Evolutionary conservation across 2,113 vertebrate genomes (phyloP).

Genomic region (Pelmatolapia mariae): DNA sequence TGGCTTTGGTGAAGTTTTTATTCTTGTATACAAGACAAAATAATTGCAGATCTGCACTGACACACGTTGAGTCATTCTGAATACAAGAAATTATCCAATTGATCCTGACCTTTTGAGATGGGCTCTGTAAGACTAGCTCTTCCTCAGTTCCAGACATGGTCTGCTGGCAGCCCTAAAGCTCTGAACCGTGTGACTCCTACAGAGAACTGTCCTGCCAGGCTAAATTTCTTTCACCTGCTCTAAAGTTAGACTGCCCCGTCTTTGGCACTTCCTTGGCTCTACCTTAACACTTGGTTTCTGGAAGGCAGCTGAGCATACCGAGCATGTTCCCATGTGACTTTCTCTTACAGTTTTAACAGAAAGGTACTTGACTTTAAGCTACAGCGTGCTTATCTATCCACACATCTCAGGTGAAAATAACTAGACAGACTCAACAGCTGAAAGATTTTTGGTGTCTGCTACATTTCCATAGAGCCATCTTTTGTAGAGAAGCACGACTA

Average conservation of each 20-base stretch:
- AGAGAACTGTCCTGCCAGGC: not conserved
- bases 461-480: not conserved
- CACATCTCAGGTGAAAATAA: not conserved
- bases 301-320: not conserved
- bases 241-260: not conserved
- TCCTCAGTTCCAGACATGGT: not conserved
- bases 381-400: not conserved
- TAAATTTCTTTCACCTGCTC: slow-evolving; percentile 42
- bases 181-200: not conserved
- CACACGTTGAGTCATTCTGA: not conserved
- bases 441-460: not conserved
- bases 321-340: not conserved
- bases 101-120: slow-evolving; percentile 14
- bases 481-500: not conserved
- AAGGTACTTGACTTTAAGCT: not conserved
- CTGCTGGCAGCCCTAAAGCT: not conserved
- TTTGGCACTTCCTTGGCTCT: not conserved
- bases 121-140: not conserved
- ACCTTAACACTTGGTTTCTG: not conserved
- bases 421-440: not conserved
- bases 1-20: not conserved
- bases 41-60: slow-evolving; percentile 2
- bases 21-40: not conserved
- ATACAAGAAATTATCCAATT: not conserved
- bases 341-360: not conserved